Evolutionary conservation across 2,797 vertebrate species (phyloP), one percentile per base, ranked within the genome.

Genomic region (Falco concolor): DNA sequence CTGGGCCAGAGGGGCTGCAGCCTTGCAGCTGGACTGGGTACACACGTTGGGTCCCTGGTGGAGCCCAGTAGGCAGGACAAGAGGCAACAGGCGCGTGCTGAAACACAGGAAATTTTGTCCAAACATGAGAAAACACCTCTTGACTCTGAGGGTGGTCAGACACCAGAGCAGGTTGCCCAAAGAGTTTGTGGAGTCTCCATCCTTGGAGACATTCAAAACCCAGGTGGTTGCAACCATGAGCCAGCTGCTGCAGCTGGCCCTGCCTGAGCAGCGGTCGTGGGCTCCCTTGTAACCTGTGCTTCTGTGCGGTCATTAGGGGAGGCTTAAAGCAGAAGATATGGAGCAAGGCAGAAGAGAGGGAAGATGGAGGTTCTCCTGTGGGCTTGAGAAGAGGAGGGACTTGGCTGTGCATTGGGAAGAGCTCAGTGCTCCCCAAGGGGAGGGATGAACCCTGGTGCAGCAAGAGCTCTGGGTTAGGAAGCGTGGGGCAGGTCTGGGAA

Each of bases 381-480:
- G 13, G 18, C 22, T 78, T 47, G 60, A 77, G 59, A 38, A 65
- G 60, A 77, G 59, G 42, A 65, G 19, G 28, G 13, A 32, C 8
- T 42, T 78, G 34, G 13, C 72, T 72, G 22, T 4, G 2, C 13
- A 3, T 5, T 17, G 15, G 34, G 11, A 59, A 73, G n/a, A 42
- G n/a, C 40, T 84, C 45, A 14, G 23, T 52, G 15, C n/a, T 38
- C n/a, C 40, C n/a, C 9, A 15, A 2, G 10, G 28, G 27, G 5
- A 64, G 16, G 24, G 9, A 4, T 1, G 3, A 57, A 18, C 1
- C 1, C 12, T 36, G 19, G 12, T 61, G 10, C 25, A 14, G 13
- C 10, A 10, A 10, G 64, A 73, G 13, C 34, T 81, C 12, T 34
- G n/a, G 40, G 34, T 74, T 59, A 63, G 49, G 49, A 84, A 32